Evolutionary conservation across 2,888 invertebrate species (phyloP), one percentile per base, ranked within the genome.

Genomic region (Oconnorella tubifera): DNA sequence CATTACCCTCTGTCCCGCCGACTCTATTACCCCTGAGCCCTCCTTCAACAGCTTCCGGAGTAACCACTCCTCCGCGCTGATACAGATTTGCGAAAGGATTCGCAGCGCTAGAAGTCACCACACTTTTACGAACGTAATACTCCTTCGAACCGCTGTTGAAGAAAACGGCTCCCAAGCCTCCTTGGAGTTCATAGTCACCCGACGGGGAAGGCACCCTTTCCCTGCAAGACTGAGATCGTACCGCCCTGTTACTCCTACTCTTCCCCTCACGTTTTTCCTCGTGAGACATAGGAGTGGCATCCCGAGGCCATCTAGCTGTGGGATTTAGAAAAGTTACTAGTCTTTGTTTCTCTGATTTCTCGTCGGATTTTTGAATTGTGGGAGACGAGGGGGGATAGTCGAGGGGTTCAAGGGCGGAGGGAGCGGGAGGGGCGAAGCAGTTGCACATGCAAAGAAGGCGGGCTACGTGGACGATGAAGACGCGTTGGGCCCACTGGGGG

Each of bases 371-470:
- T 6, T 51, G 14, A 10, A 25, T 6, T 4, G 4, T 25, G 25
- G 53, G 53, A 25, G 53, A 25, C 23, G 14, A 25, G 53, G 10
- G 53, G 53, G 53, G 10, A 6, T 6, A 6, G 14, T 6, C 23
- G 53, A 6, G 53, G 53, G 53, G 6, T 19, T 6, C 4, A 27
- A 25, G 53, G 4, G 53, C 6, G 14, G 10, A 6, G 4, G 53
- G 53, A 25, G 25, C 14, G 53, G 25, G 53, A 25, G 53, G 53
- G 4, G 53, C 53, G 53, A 33, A n/a, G 29, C 70, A 68, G 56
- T 66, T 65, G 40, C 73, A 68, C 69, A 73, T 71, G 60, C 73
- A 73, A 28, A 73, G 65, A 1, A 72, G 29, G 3, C 64, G 63
- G 1, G 72, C 69, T 55, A 72, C 33, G 66, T 72, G 69, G 27